Percentiles rank a stretch among this genome's conserved stretches.
These are phyloP conservation scores for Yasuhikotakia modesta DNA, from an alignment of 2,797 vertebrate genomes.

Conservation along the genomic window DNA sequence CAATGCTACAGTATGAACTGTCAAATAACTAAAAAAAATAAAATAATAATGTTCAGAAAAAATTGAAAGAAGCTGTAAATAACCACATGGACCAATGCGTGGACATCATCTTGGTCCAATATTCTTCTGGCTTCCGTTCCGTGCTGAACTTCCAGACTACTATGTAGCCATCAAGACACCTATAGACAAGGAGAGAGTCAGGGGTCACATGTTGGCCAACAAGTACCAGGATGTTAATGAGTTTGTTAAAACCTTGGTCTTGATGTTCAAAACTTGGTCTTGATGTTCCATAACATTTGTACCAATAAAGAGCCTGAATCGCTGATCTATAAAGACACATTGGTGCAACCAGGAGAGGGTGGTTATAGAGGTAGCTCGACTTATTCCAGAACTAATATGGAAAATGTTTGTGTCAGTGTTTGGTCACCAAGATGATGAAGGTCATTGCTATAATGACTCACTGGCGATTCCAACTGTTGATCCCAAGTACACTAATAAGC, in stretches of 20 bases:
- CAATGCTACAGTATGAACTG: no score
- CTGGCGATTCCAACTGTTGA: slow-evolving; percentile 92
- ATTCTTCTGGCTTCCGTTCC: slow-evolving; percentile 93
- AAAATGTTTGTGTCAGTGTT: slow-evolving; percentile 98
- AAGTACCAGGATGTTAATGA: slow-evolving; percentile 98
- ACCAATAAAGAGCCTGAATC: slow-evolving; percentile 98
- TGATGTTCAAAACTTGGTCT: no score
- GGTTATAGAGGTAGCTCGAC: slow-evolving; percentile 91
- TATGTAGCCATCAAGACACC: slow-evolving; percentile 97
- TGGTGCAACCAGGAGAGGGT: slow-evolving; percentile 91
- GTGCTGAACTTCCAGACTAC: slow-evolving; percentile 95
- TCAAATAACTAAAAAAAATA: no score
- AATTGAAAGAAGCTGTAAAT: slow-evolving; percentile 98
- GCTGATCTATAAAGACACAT: slow-evolving; percentile 95
- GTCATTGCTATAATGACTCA: slow-evolving; percentile 97
- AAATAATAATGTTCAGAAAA: no score
- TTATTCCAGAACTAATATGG: slow-evolving; percentile 96
- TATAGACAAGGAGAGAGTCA: slow-evolving; percentile 96
- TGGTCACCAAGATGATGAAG: slow-evolving; percentile 96
- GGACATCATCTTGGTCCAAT: slow-evolving; percentile 95
- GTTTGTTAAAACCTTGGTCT: slow-evolving; percentile 94
- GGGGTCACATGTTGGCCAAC: slow-evolving; percentile 96
- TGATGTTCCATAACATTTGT: slow-evolving; percentile 97
- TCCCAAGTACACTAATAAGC: slow-evolving; percentile 84
- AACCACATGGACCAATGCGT: slow-evolving; percentile 94